Evolutionary conservation across 2,888 invertebrate species (phyloP), one percentile per base, ranked within the genome.

Genomic region (Tinea pellionella): DNA sequence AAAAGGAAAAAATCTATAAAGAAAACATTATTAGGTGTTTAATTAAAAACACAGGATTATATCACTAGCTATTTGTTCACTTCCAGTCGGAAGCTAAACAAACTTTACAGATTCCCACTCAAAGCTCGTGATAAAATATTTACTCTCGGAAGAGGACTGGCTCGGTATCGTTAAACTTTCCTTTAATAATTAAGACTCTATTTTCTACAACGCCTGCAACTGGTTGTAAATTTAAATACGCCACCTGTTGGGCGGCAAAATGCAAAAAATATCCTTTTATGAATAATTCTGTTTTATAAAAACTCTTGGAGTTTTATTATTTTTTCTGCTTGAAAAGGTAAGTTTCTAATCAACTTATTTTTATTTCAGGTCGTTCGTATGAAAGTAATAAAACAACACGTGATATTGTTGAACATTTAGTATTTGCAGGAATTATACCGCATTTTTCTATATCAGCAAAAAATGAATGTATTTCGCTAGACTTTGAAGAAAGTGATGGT

Each of bases 401-500:
- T 47, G 8, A 47, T 16, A 47, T 47, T 15, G 4, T 8, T 41
- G 13, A 41, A 8, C 9, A 41, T 41, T 47, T 16, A 13, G 9
- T 12, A 12, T 53, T 53, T 1, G 2, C 24, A 3, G 53, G 53
- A 24, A 12, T 53, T 18, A 24, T 53, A 24, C 3, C 24, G 18
- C 53, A 53, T 53, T 2, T 11, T 18, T 24, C 53, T 9, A 12
- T 53, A 1, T 18, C 2, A 24, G 53, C 24, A 24, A 24, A 11
- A n/a, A 53, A 24, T 24, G 24, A 53, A 53, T 53, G 53, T 18
- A 53, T 53, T 24, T 24, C n/a, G 1, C 11, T 53, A 53, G 18
- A 53, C 18, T 53, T 53, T 53, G 53, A 53, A 53, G 18, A 53
- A 24, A 24, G 18, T 53, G 12, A 53, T 53, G 53, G 53, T 53